A percentile compares a stretch with the other conserved stretches of the same genome.
These are phyloP conservation scores for Sarcophaga rosellei DNA, from an alignment of 2,888 invertebrate species.

Conservation along the genomic window DNA sequence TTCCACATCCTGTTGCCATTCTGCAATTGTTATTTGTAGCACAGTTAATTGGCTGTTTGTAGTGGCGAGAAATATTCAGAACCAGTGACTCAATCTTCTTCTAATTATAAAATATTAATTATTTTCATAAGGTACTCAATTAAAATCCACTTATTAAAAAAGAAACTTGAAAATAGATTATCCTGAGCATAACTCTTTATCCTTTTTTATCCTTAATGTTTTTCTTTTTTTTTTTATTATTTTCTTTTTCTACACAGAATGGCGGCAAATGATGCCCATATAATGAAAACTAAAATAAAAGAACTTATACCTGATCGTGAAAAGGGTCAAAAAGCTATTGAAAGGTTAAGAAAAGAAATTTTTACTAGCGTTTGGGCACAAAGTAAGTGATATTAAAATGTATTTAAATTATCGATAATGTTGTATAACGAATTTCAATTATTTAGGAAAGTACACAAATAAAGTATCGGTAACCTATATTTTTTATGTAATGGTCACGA, in stretches of 20 bases:
- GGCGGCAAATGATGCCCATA: slow-evolving; percentile 58
- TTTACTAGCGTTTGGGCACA: slow-evolving; percentile 76
- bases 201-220: too few relatives aligned
- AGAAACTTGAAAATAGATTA: too few relatives aligned
- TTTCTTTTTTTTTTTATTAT: background rate
- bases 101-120: too few relatives aligned
- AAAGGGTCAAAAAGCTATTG: slow-evolving; percentile 35
- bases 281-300: slow-evolving; percentile 71
- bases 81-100: too few relatives aligned
- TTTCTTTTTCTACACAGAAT: slow-evolving; percentile 66
- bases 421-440: background rate
- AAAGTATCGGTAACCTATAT: slow-evolving; percentile 75
- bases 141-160: too few relatives aligned
- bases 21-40: too few relatives aligned
- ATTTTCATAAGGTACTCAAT: too few relatives aligned
- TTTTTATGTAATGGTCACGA: slow-evolving; percentile 76
- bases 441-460: slow-evolving; percentile 78
- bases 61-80: too few relatives aligned
- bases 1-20: too few relatives aligned
- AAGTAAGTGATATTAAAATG: slow-evolving; percentile 71
- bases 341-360: slow-evolving; percentile 70
- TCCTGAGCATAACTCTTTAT: too few relatives aligned
- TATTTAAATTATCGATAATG: background rate
- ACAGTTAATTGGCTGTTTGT: too few relatives aligned
- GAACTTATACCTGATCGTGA: slow-evolving; percentile 72